Conservation (phyloP, 2,113 vertebrate genomes). For the Scopus umbretta region DNA sequence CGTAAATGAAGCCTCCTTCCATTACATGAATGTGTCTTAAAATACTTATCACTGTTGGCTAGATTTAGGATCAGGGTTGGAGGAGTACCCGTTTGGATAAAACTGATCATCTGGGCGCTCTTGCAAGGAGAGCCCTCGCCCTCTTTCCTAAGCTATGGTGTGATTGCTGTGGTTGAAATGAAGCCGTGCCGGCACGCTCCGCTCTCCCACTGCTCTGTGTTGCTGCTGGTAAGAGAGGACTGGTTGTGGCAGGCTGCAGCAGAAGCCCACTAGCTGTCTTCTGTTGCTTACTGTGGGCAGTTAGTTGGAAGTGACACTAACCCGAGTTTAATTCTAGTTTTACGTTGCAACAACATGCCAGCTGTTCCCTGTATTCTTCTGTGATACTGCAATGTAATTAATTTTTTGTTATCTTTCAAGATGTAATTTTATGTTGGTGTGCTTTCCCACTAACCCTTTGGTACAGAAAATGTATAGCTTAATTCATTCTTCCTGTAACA, state of each 20-base stretch:
- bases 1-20: background rate
- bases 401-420: constrained; percentile 59
- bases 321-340: constrained; percentile 66
- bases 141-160: background rate
- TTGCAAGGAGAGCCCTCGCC: background rate
- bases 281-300: constrained; percentile 30
- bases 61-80: background rate
- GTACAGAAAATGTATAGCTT: background rate
- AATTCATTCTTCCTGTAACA: background rate
- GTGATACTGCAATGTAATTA: constrained; percentile 40
- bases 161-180: background rate
- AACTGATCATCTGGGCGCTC: background rate
- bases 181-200: background rate
- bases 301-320: constrained; percentile 69
- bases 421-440: background rate
- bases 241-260: background rate
- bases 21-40: background rate
- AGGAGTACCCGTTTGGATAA: background rate
- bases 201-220: background rate
- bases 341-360: constrained; percentile 59
- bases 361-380: constrained; percentile 58
- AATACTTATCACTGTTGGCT: background rate
- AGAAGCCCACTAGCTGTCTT: background rate
- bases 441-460: constrained; percentile 15
- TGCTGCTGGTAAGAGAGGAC: background rate